Evolutionary conservation across 2,888 invertebrate genomes (phyloP), one percentile per base, ranked within the genome.

Genomic region (Temnothorax unifasciatus): DNA sequence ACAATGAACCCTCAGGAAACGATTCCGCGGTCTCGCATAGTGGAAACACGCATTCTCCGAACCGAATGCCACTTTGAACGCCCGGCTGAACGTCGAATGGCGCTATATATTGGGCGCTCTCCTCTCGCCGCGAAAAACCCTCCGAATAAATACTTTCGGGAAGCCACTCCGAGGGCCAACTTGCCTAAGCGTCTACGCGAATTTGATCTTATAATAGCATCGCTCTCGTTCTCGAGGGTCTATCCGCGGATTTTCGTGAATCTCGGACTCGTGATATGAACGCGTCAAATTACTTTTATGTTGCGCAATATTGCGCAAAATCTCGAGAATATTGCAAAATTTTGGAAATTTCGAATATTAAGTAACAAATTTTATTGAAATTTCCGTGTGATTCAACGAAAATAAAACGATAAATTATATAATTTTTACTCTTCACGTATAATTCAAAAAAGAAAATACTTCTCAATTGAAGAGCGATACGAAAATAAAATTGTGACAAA

Each of bases 111-210:
- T 69, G 59, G 71, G 57, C 44, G 76, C 47, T 77, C 85, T 74
- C 47, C 73, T 54, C 74, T 75, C 38, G 59, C 73, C 84, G 79
- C 68, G 68, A 82, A 84, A 84, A 83, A 77, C 68, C 75, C 64
- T 76, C 64, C 76, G 83, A 64, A 81, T 87, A 89, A 88, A 89
- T 83, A 87, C 79, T 64, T 71, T 63, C 50, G 79, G 66, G 9
- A 29, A 73, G 44, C 18, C 18, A 59, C 44, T 13, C 61, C 44
- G 54, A 57, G 41, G 47, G 41, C 73, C 73, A 50, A 73, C 50
- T 75, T 75, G 34, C 68, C 76, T 64, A 64, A 38, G 38, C 71
- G 59, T 79, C 54, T 71, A 79, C 59, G 59, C 47, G 79, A 69
- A 79, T 79, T 79, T 71, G 59, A 77, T 77, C 79, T 59, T 50